A percentile compares a stretch with the other conserved stretches of the same genome.
These are phyloP conservation scores for Vimba vimba DNA, from an alignment of 2,113 vertebrate species.

Conservation along the genomic window DNA sequence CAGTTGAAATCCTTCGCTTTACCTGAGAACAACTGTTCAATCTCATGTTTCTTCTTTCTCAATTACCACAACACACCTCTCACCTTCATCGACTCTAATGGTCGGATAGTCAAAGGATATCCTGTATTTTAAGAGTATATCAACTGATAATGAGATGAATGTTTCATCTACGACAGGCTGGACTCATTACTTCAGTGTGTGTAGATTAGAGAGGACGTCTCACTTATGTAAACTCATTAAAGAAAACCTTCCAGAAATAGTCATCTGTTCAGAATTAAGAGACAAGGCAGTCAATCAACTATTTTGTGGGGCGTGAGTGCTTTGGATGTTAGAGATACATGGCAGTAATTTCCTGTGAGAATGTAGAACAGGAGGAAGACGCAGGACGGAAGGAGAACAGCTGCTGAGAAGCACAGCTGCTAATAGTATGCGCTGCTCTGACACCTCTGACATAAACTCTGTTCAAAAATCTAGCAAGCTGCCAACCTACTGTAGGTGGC, in stretches of 20 bases:
- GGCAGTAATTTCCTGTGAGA: conserved; percentile 34
- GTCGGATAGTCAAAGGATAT: conserved; percentile 9
- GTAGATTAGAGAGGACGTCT: conserved; percentile 37
- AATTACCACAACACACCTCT: conserved; percentile 49
- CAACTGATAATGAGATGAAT: conserved; percentile 32
- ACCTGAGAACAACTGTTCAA: conserved; percentile 20
- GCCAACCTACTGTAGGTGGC: background rate
- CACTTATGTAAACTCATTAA: conserved; percentile 45
- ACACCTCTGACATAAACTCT: conserved; percentile 3
- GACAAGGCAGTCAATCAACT: conserved; percentile 26
- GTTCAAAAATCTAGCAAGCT: background rate
- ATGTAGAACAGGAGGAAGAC: conserved; percentile 11
- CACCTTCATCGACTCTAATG: conserved; percentile 55
- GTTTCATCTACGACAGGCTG: conserved; percentile 31
- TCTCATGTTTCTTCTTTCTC: background rate
- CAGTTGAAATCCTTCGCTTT: background rate
- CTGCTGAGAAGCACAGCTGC: background rate
- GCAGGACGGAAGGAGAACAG: background rate
- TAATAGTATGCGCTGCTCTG: background rate
- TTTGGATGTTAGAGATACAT: conserved; percentile 7
- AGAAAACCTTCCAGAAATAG: conserved; percentile 29
- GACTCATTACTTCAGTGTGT: conserved; percentile 29
- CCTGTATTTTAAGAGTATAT: conserved; percentile 16
- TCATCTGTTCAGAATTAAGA: conserved; percentile 41
- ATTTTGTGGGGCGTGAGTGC: background rate